Evolutionary conservation across 2,797 vertebrate genomes (phyloP).

Genomic region (Limnodromus scolopaceus): DNA sequence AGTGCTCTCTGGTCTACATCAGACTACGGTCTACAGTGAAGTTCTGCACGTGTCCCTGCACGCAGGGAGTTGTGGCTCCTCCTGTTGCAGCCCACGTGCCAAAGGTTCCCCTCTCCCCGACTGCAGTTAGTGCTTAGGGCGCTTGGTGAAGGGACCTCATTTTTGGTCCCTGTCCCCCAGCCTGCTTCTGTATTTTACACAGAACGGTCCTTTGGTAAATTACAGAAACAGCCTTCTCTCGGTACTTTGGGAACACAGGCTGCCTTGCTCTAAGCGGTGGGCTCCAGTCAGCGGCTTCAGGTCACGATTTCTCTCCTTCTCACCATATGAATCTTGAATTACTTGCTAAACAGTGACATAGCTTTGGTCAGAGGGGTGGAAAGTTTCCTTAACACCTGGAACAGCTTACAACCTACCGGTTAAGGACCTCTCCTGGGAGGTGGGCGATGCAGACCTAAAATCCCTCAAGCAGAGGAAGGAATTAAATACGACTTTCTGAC

Average conservation of each 20-base stretch:
- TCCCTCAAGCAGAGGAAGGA: constrained; percentile 47
- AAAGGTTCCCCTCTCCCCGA: not conserved
- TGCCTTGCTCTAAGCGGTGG: not conserved
- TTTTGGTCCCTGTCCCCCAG: not conserved
- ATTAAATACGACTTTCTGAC: constrained; percentile 35
- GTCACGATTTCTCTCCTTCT: constrained; percentile 44
- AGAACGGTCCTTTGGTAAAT: not conserved
- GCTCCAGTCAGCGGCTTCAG: not conserved
- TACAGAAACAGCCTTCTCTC: not conserved
- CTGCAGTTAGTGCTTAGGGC: not conserved
- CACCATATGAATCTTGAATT: constrained; percentile 58
- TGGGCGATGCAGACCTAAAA: constrained; percentile 28
- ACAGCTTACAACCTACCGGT: constrained; percentile 27
- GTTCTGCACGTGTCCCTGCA: rapidly evolving
- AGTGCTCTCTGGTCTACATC: not conserved
- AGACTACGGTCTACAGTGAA: not conserved
- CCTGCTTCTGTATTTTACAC: not conserved
- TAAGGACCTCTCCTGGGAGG: constrained; percentile 43
- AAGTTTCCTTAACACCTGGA: constrained; percentile 67
- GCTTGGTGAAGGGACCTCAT: not conserved
- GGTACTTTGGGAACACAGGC: not conserved
- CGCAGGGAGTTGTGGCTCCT: not conserved
- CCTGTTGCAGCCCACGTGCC: not conserved
- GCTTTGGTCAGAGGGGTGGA: constrained; percentile 33
- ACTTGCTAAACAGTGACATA: constrained; percentile 42